Percentiles rank a stretch among this genome's conserved stretches.
Conservation (phyloP, 2,888 invertebrate species). For the Pheosia gnoma region DNA sequence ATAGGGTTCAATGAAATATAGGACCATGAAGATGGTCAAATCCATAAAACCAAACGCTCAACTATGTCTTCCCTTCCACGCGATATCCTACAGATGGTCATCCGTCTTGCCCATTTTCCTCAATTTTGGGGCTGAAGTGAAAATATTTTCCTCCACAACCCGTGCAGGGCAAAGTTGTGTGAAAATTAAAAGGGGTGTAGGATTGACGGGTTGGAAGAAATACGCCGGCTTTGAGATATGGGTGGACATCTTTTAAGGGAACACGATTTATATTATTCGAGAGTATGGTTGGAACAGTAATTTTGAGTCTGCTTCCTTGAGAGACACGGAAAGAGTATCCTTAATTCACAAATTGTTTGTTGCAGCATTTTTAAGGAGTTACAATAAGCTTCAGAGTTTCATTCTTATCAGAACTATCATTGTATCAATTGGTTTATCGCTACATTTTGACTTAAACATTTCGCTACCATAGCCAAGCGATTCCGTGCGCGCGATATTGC, state of each 20-base stretch:
- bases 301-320: background rate
- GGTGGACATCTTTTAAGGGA: background rate
- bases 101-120: conserved; percentile 15
- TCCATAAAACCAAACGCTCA: background rate
- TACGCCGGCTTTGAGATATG: conserved; percentile 8
- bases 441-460: no score
- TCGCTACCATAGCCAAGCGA: no score
- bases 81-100: conserved; percentile 11
- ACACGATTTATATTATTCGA: background rate
- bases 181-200: conserved; percentile 34
- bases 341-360: no score
- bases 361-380: no score
- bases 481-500: no score
- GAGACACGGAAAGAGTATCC: no score
- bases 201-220: conserved; percentile 32
- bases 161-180: conserved; percentile 22
- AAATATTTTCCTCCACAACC: conserved; percentile 24
- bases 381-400: no score
- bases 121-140: conserved; percentile 17
- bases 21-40: conserved; percentile 5
- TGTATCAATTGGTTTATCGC: no score
- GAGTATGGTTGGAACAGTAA: background rate
- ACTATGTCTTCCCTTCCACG: conserved; percentile 8
- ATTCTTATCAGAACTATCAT: no score
- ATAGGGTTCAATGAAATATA: background rate